Base-by-base conservation (phyloP, 2,113 vertebrate species). In the Chaenogobius annularis region DNA sequence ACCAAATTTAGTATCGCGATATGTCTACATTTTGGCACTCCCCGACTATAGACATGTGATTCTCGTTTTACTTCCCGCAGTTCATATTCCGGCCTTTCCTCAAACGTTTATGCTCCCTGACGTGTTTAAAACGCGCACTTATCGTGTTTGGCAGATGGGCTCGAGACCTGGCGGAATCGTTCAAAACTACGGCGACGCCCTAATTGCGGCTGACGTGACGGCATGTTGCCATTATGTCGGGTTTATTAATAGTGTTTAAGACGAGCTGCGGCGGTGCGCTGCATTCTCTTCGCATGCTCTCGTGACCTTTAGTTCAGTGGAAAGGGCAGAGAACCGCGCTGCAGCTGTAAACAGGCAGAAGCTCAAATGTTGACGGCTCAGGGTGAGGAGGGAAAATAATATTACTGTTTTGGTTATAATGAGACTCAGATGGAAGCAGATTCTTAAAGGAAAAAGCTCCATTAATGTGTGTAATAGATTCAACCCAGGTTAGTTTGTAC, bases 291-390 rank as follows among this genome's bases (percentile, higher is more conserved):
- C 58, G 37, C 74, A 73, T 55, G 20, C 47, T 76, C 55, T 14
- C 40, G 10, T 75, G 78, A 81, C 85, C 85, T 87, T 89, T 89
- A 66, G 40, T 52, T 84, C 63, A 31, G 44, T 58, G 54, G 65
- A 87, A 87, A 87, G 82, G 80, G 85, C 83, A 75, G 17, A 37
- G 10, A 0, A 52, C 47, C 79, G 68, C 40, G 11, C 68, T 52
- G 68, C n/a, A 23, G 19, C 7, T 63, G 54, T n/a, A 35, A 40
- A 64, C 72, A 17, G 63, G 58, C 37, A 40, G 8, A 9, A 20
- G 69, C 48, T 37, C 35, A 68, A 67, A 56, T 56, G 76, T 72
- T 71, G 78, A 83, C 69, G 68, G 71, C 67, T 13, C 3, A 5
- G 43, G 72, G 76, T 70, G 61, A 66, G 17, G 9, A 26, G 37